phyloP scores from a whole-genome alignment of 2,888 invertebrate species.

The Sylvicola cinctus region DNA sequence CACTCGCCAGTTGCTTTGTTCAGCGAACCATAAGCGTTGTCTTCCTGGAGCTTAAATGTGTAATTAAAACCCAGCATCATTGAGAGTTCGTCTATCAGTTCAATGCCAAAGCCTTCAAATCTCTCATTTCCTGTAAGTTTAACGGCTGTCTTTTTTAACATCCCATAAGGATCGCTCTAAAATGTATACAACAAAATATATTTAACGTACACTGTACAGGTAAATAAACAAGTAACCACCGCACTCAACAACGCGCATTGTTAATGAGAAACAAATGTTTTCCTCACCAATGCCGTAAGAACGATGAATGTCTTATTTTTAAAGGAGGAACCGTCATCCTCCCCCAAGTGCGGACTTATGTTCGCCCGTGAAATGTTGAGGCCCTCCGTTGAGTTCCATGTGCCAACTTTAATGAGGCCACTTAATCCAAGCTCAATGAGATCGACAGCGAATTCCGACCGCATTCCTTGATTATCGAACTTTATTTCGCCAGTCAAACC shows the following conservation, averaged over 20 bases:
- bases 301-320: constrained; percentile 51
- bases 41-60: constrained; percentile 54
- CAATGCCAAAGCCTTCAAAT: constrained; percentile 76
- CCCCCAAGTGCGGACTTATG: constrained; percentile 26
- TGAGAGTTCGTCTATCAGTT: constrained; percentile 62
- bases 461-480: constrained; percentile 59
- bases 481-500: constrained; percentile 58
- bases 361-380: constrained; percentile 20
- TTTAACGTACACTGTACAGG: no score
- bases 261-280: no score
- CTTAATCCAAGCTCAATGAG: constrained; percentile 39
- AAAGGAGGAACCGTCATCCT: constrained; percentile 20
- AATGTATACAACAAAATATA: no score
- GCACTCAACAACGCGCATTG: no score
- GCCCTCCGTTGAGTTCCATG: constrained; percentile 43
- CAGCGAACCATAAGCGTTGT: constrained; percentile 48
- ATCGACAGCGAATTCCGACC: constrained; percentile 46
- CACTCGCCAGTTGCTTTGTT: constrained; percentile 38
- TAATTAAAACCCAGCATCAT: constrained; percentile 63
- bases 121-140: constrained; percentile 57
- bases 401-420: constrained; percentile 43
- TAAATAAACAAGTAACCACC: no score
- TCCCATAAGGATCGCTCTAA: constrained; percentile 81
- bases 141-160: constrained; percentile 50
- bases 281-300: constrained; percentile 48